phyloP scores from a whole-genome alignment of 2,888 invertebrate species.

The Rugalucina vietnamica region DNA sequence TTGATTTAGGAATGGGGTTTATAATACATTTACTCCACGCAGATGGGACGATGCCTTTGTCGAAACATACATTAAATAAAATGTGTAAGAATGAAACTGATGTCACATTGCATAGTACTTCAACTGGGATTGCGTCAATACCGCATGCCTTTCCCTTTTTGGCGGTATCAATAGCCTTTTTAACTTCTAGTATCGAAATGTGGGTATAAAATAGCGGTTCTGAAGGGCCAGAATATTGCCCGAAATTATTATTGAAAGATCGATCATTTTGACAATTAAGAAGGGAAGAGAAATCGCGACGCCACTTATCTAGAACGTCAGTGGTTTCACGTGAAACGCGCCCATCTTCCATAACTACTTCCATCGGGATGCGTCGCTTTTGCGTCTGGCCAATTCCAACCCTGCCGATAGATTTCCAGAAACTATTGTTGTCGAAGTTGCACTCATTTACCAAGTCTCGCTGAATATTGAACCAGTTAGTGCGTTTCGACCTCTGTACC shows the following conservation, averaged over 20 bases:
- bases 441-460: neutral
- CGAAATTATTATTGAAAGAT: neutral
- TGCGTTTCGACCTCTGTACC: neutral
- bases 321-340: neutral
- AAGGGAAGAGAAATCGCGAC: neutral
- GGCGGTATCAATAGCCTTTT: conserved; percentile 17
- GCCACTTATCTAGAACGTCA: neutral
- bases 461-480: neutral
- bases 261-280: neutral
- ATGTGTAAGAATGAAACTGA: conserved; percentile 18
- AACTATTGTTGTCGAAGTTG: neutral
- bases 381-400: neutral
- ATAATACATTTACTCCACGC: conserved; percentile 39
- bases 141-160: conserved; percentile 35
- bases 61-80: conserved; percentile 44
- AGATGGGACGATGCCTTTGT: conserved; percentile 25
- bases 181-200: neutral
- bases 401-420: neutral
- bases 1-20: conserved; percentile 34
- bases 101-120: conserved; percentile 30
- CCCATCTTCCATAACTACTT: neutral
- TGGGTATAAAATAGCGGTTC: conserved; percentile 2
- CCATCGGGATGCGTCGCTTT: neutral
- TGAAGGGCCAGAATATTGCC: neutral
- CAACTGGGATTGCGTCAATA: conserved; percentile 24